Base-by-base conservation (phyloP, 2,888 invertebrate genomes). In the Tiphia femorata region DNA sequence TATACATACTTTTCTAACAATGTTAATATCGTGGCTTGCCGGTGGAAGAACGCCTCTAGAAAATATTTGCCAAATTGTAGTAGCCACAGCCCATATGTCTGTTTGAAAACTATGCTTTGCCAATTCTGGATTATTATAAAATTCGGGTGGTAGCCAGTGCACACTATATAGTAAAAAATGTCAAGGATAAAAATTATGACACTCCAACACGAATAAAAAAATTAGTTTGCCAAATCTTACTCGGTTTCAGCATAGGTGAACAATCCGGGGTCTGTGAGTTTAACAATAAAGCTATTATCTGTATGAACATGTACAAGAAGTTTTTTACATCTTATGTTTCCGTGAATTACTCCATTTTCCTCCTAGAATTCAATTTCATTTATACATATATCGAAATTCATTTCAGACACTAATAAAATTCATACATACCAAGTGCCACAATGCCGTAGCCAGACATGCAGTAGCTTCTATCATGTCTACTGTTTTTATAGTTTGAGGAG, bases 21-120 rank as follows among this genome's bases (percentile, higher is more conserved):
- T 66, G 29, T 79, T 72, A 29, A 77, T 53, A 40, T 83, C 77
- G 38, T 69, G 66, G 49, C 79, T 73, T 3, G 67, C 61, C 3
- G 80, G 78, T 37, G 87, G 85, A 40, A 80, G 73, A 12, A 78
- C 86, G 1, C 96, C 96, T 69, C 88, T 91, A 0, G 92, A 91
- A 84, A 96, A 97, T 69, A 97, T 92, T 84, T 97, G 94, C 94
- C 96, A 97, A 14, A 96, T 81, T 0, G 96, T 96, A 2, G 96
- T 97, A 0, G 93, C 95, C 78, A 94, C 92, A 3, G 97, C 95
- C 94, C 95, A 97, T 17, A 96, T 90, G 77, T 97, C 97, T 8
- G 94, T 92, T 48, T 89, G 87, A 0, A 88, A 87, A 16, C 91
- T 91, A 7, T 86, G 85, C 78, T 88, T 89, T 10, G 92, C 92